Base-by-base conservation (phyloP, 2,113 vertebrate species). In the Eidolon helvum region DNA sequence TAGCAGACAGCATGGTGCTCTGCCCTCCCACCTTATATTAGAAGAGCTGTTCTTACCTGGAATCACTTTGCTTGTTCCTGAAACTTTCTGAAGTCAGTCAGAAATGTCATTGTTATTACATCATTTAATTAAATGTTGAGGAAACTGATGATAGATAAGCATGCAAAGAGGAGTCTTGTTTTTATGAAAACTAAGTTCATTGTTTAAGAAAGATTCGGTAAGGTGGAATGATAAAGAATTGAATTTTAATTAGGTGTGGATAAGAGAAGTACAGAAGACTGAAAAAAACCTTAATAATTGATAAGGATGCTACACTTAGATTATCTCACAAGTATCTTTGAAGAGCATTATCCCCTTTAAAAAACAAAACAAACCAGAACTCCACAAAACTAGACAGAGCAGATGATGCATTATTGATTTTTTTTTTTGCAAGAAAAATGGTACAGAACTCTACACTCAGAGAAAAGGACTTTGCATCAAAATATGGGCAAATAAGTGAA, bases 151-250 rank as follows among this genome's bases (percentile, higher is more conserved):
- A 53, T 35, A 45, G 24, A n/a, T 53, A 45, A 68, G 9, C 45
- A 19, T 21, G 50, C 89, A 71, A 79, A 59, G 7, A 40, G 82
- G 18, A 24, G 10, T 66, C 82, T 63, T 84, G 4, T 61, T 59
- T 65, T 78, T 48, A 43, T 90, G 48, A 83, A 92, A 74, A 40
- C 30, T 74, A 40, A 84, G 7, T 43, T 63, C 16, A 59, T 75
- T 55, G 8, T 92, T 95, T 66, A 90, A 90, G 66, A 94, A 91
- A 74, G 5, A 40, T 38, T 82, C 21, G 80, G 6, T 48, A 53
- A 79, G 18, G 48, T 72, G 38, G 86, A 92, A 80, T 80, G 43
- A 43, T 63, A 26, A 89, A 87, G 50, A n/a, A 50, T 1, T 61
- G 21, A 74, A 43, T 91, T 94, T 77, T 14, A 88, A 45, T 91